Evolutionary conservation across 2,888 invertebrate species (phyloP).

Genomic region (Thereva unica): DNA sequence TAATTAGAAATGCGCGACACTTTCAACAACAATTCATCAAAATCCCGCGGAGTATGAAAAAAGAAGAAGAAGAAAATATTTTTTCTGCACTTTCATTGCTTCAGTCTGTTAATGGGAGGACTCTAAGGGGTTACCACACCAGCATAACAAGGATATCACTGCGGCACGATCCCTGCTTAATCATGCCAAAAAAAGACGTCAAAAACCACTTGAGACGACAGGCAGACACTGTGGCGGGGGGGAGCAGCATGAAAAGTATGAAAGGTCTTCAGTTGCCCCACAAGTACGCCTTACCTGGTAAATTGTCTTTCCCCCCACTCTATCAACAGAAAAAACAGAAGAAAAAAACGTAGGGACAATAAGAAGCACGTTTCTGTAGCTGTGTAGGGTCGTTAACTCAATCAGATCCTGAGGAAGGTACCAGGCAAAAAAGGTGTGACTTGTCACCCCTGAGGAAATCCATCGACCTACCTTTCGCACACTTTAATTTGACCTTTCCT

Average conservation of each 20-base stretch:
- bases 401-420: slow-evolving; percentile 16
- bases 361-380: slow-evolving; percentile 16
- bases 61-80: slow-evolving; percentile 7
- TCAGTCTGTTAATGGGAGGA: slow-evolving; percentile 7
- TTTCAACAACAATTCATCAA: slow-evolving; percentile 31
- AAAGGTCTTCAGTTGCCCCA: slow-evolving; percentile 19
- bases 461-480: slow-evolving; percentile 15
- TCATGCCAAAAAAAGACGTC: slow-evolving; percentile 25
- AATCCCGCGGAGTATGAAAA: neutral
- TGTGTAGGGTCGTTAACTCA: slow-evolving; percentile 32
- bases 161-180: slow-evolving; percentile 26
- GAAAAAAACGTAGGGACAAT: neutral
- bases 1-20: slow-evolving; percentile 27
- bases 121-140: slow-evolving; percentile 25
- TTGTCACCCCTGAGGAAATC: slow-evolving; percentile 22
- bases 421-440: slow-evolving; percentile 16
- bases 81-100: slow-evolving; percentile 20
- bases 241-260: slow-evolving; percentile 21
- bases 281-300: slow-evolving; percentile 27
- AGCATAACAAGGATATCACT: slow-evolving; percentile 5
- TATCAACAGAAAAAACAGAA: no score
- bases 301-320: slow-evolving; percentile 11
- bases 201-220: slow-evolving; percentile 27
- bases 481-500: slow-evolving; percentile 18
- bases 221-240: slow-evolving; percentile 8